Evolutionary conservation across 2,113 vertebrate species (phyloP).

Genomic region (Antechinus flavipes): DNA sequence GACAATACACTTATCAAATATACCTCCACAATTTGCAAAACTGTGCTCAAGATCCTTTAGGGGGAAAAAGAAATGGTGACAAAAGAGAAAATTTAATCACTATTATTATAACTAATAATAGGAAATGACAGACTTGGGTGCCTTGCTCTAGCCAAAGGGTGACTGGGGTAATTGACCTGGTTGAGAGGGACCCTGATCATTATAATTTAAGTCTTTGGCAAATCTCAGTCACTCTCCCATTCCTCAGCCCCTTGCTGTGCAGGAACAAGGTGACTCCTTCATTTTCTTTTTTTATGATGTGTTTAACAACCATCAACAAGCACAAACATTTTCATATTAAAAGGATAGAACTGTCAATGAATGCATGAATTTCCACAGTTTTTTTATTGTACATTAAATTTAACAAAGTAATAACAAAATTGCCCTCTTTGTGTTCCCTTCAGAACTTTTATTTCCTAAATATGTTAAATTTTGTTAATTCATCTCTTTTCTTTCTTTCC

Average conservation of each 20-base stretch:
- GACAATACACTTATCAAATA: neutral
- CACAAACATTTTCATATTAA: neutral
- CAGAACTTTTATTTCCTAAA: neutral
- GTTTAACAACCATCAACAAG: neutral
- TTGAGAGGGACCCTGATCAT: neutral
- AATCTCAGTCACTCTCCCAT: neutral
- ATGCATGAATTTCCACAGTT: neutral
- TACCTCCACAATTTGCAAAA: neutral
- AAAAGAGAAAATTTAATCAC: slow-evolving; percentile 16
- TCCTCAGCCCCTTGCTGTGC: neutral
- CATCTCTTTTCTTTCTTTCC: neutral
- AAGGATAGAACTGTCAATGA: neutral
- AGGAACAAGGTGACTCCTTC: neutral
- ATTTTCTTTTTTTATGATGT: neutral
- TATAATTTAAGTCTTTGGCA: neutral
- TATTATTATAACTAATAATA: slow-evolving; percentile 6
- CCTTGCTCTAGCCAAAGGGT: neutral
- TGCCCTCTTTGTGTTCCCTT: neutral
- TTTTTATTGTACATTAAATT: neutral
- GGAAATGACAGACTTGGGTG: neutral
- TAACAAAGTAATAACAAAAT: neutral
- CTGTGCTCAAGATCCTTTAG: neutral
- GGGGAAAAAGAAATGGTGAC: neutral
- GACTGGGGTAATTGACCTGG: neutral
- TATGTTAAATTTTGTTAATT: neutral